Conservation (phyloP, 2,888 invertebrate genomes). For the Coecobrya sp. region DNA sequence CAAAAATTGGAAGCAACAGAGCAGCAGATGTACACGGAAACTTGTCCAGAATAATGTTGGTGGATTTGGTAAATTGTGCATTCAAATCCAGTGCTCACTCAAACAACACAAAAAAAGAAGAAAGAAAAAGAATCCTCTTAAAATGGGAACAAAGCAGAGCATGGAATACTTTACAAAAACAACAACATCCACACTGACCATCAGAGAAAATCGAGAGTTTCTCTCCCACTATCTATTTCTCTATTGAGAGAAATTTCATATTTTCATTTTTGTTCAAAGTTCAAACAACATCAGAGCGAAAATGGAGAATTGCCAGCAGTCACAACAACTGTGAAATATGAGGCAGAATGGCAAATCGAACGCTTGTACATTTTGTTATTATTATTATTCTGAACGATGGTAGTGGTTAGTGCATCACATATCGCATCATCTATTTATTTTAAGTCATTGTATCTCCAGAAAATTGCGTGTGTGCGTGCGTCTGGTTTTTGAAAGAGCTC, state of each 20-base stretch:
- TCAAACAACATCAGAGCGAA: neutral
- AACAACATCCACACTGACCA: neutral
- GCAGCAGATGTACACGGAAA: constrained; percentile 60
- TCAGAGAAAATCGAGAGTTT: neutral
- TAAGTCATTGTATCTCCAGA: constrained; percentile 19
- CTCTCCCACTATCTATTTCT: neutral
- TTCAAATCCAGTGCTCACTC: constrained; percentile 40
- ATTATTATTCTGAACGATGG: constrained; percentile 4
- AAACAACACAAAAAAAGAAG: constrained; percentile 36
- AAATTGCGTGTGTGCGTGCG: constrained; percentile 24
- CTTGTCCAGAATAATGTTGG: constrained; percentile 60
- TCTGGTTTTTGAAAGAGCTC: neutral
- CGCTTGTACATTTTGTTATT: neutral
- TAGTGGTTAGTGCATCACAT: constrained; percentile 4
- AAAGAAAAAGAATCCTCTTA: constrained; percentile 68
- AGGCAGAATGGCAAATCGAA: neutral
- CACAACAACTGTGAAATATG: constrained; percentile 15
- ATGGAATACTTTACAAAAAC: neutral
- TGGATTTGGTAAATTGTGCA: constrained; percentile 36
- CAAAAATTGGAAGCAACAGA: constrained; percentile 23
- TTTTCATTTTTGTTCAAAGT: neutral
- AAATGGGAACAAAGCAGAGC: constrained; percentile 21
- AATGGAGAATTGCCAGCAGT: constrained; percentile 8
- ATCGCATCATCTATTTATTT: constrained; percentile 52
- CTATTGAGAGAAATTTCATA: neutral